These are phyloP conservation scores for Clarias laeviceps DNA, from an alignment of 2,797 vertebrate species.

Conservation along the genomic window DNA sequence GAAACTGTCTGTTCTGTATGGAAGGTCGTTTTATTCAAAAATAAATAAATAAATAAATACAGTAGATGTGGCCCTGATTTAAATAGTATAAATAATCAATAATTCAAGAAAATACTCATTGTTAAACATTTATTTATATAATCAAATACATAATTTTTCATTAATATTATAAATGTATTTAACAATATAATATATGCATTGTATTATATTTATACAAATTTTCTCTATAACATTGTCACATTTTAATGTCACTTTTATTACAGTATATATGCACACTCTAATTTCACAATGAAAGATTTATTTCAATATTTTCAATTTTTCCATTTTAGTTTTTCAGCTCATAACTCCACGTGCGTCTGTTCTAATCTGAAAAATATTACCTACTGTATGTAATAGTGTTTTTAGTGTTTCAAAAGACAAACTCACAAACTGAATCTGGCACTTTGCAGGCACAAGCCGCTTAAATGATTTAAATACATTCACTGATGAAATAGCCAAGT, in stretches of 20 bases:
- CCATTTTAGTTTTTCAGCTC: background rate
- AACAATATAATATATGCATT: too few relatives aligned
- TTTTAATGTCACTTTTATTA: background rate
- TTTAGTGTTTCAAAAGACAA: background rate
- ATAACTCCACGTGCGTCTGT: background rate
- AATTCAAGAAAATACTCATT: too few relatives aligned
- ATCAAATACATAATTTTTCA: too few relatives aligned
- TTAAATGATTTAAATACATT: constrained; percentile 20
- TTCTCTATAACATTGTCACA: background rate
- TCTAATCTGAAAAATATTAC: background rate
- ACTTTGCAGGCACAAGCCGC: constrained; percentile 1
- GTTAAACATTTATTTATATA: too few relatives aligned
- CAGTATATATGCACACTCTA: background rate
- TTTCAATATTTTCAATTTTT: background rate
- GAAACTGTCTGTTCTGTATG: background rate
- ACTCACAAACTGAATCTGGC: background rate
- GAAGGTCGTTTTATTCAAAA: background rate
- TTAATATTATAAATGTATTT: too few relatives aligned
- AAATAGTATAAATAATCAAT: too few relatives aligned
- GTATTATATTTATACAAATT: too few relatives aligned
- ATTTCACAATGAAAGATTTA: background rate
- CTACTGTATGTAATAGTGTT: background rate
- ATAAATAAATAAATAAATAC: background rate
- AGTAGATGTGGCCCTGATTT: too few relatives aligned
- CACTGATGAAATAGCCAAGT: constrained; percentile 42